Conservation (phyloP, 2,113 vertebrate species). For the Ageneiosus marmoratus region DNA sequence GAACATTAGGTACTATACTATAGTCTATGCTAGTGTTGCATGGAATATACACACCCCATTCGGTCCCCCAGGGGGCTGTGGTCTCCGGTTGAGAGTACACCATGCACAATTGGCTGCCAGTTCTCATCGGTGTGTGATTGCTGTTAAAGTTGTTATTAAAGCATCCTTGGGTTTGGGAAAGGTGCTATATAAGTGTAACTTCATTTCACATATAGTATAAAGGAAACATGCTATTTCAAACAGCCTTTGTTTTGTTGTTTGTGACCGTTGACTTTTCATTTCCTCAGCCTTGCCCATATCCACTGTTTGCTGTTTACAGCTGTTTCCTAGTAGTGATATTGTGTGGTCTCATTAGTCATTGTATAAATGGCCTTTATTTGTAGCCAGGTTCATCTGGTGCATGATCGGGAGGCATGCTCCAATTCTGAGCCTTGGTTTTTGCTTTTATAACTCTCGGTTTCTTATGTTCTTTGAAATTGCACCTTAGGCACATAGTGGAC, state of each 20-base stretch:
- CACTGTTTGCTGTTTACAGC: neutral
- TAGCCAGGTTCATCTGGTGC: neutral
- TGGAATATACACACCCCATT: too few species aligned
- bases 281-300: neutral
- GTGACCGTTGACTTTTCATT: neutral
- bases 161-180: too few species aligned
- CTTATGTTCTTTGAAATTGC: neutral
- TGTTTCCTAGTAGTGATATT: neutral
- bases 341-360: neutral
- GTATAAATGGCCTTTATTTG: neutral
- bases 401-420: too few species aligned
- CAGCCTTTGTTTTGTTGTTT: neutral
- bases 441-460: neutral
- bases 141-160: too few species aligned
- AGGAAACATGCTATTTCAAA: neutral
- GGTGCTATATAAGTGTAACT: too few species aligned
- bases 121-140: too few species aligned
- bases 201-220: too few species aligned
- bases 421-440: neutral
- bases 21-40: neutral
- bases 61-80: too few species aligned
- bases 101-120: too few species aligned
- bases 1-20: neutral
- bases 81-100: too few species aligned
- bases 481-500: neutral